Evolutionary conservation across 2,888 invertebrate species (phyloP).

Genomic region (Nephrocerus scutellatus): DNA sequence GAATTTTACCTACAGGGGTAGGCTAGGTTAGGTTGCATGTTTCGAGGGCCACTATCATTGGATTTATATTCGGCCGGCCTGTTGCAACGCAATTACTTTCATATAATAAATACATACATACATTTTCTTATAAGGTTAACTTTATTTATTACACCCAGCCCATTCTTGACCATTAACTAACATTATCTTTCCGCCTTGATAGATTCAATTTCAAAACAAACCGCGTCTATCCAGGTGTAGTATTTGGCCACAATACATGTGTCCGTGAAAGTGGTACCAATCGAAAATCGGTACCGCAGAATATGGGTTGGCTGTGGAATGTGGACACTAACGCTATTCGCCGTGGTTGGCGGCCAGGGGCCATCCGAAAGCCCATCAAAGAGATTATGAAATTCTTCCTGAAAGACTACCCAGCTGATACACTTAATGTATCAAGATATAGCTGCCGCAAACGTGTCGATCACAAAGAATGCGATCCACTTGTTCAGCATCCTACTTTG

Average conservation of each 20-base stretch:
- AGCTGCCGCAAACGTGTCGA: conserved; percentile 44
- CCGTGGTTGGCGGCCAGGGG: conserved; percentile 43
- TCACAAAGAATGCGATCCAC: conserved; percentile 27
- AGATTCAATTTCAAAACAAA: conserved; percentile 26
- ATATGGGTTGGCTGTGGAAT: conserved; percentile 67
- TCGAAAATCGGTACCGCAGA: conserved; percentile 53
- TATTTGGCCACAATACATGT: conserved; percentile 54
- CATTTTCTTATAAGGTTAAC: too few relatives aligned
- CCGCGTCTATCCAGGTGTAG: conserved; percentile 40
- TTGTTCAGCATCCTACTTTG: conserved; percentile 53
- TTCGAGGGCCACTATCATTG: too few relatives aligned
- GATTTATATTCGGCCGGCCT: too few relatives aligned
- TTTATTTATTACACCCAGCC: too few relatives aligned
- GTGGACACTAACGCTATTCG: conserved; percentile 27
- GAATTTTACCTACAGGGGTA: too few relatives aligned
- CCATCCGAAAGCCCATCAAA: conserved; percentile 41
- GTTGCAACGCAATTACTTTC: too few relatives aligned
- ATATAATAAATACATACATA: too few relatives aligned
- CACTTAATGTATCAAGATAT: conserved; percentile 35
- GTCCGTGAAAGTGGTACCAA: conserved; percentile 50
- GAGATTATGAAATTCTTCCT: conserved; percentile 42
- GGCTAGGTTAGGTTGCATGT: too few relatives aligned
- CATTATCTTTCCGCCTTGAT: background rate
- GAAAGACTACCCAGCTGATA: conserved; percentile 40
- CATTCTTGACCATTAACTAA: too few relatives aligned